A percentile compares a stretch with the other conserved stretches of the same genome.
Evolutionary conservation across 2,888 invertebrate species (phyloP).

Genomic region (Protodeltote pygarga): DNA sequence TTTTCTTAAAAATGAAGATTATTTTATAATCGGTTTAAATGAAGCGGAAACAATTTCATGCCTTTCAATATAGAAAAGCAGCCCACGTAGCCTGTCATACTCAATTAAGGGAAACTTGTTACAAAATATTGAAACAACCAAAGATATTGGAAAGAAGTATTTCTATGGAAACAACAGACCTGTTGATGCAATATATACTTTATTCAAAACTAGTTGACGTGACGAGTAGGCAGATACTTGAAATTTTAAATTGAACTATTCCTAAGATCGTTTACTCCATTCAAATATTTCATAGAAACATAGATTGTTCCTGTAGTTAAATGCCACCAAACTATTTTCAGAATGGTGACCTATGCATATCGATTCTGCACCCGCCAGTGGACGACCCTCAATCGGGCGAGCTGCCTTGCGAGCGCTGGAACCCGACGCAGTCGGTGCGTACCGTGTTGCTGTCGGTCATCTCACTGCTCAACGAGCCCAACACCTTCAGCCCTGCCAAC

Average conservation of each 20-base stretch:
- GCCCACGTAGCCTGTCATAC: conserved; percentile 1
- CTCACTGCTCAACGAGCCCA: conserved; percentile 99
- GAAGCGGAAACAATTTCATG: background rate
- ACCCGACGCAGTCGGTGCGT: conserved; percentile 99
- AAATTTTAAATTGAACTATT: too few relatives aligned
- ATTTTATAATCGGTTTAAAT: background rate
- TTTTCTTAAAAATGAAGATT: too few relatives aligned
- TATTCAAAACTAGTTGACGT: too few relatives aligned
- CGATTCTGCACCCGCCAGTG: conserved; percentile 99
- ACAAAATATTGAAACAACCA: background rate
- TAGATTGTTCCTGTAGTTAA: background rate
- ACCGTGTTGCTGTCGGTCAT: conserved; percentile 99
- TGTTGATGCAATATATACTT: too few relatives aligned
- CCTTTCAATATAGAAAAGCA: conserved; percentile 1
- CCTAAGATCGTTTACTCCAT: background rate
- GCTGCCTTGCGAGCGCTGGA: conserved; percentile 99
- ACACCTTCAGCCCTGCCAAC: conserved; percentile 99
- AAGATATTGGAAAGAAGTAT: too few relatives aligned
- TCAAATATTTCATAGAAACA: background rate
- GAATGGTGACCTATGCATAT: conserved; percentile 99
- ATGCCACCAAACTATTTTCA: conserved; percentile 70
- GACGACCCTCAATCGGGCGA: conserved; percentile 99
- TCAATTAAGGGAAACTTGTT: conserved; percentile 5
- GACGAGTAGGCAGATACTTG: too few relatives aligned
- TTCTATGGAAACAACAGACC: too few relatives aligned